Percentiles rank a stretch among this genome's conserved stretches.
These are phyloP conservation scores for Ptyas mucosa DNA, from an alignment of 2,113 vertebrate genomes.

Conservation along the genomic window DNA sequence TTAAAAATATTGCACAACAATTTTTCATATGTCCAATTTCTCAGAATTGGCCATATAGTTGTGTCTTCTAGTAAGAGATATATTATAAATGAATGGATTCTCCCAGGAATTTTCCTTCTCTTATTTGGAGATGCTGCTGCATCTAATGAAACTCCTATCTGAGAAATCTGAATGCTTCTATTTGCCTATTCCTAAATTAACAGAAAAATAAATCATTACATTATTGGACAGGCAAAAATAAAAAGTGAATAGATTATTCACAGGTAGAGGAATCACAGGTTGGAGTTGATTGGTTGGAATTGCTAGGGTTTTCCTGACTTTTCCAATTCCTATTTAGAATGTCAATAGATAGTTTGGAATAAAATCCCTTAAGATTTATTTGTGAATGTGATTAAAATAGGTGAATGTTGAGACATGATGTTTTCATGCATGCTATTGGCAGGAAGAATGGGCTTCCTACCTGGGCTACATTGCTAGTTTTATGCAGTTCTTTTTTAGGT, in stretches of 20 bases:
- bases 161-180: background rate
- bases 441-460: background rate
- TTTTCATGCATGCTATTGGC: background rate
- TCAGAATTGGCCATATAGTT: background rate
- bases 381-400: background rate
- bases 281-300: background rate
- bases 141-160: background rate
- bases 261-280: background rate
- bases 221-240: background rate
- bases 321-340: background rate
- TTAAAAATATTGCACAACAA: background rate
- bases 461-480: background rate
- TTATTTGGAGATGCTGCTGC: background rate
- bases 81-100: background rate
- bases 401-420: background rate
- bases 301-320: background rate
- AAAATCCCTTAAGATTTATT: background rate
- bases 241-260: background rate
- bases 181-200: background rate
- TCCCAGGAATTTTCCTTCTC: background rate
- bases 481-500: background rate
- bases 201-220: background rate
- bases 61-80: background rate
- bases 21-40: background rate
- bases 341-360: background rate